These are phyloP conservation scores for Ricordea florida DNA, from an alignment of 92 coral and sea anemone genomes.

Conservation along the genomic window DNA sequence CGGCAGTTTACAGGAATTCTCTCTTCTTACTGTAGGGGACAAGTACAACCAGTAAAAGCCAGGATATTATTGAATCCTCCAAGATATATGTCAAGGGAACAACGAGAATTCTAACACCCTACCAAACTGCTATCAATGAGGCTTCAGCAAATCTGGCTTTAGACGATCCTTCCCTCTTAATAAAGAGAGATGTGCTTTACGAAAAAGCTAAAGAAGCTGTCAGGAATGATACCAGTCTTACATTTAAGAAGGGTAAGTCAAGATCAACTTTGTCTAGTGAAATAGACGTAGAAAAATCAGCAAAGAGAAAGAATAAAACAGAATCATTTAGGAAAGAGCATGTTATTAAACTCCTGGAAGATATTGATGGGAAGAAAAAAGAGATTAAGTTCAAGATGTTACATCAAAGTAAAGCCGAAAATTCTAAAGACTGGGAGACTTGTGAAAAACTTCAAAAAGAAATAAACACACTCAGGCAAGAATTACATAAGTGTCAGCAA, in stretches of 20 bases:
- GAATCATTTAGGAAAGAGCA: neutral
- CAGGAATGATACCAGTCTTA: conserved; percentile 6
- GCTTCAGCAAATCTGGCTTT: conserved; percentile 9
- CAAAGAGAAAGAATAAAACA: neutral
- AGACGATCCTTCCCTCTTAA: conserved; percentile 7
- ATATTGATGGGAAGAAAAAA: too few species aligned
- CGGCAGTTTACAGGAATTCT: neutral
- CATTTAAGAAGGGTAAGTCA: conserved; percentile 54
- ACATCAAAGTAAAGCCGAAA: too few species aligned
- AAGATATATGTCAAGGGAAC: conserved; percentile 16
- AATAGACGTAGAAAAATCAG: neutral
- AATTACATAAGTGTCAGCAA: too few species aligned
- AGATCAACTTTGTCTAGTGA: conserved; percentile 2
- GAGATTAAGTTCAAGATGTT: too few species aligned
- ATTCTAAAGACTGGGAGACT: too few species aligned
- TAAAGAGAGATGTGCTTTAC: conserved; percentile 27
- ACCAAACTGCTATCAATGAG: neutral
- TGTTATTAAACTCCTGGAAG: too few species aligned
- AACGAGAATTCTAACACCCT: conserved; percentile 2
- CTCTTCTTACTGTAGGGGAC: neutral
- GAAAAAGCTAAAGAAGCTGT: conserved; percentile 53
- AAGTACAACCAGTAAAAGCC: neutral
- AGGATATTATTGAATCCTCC: neutral
- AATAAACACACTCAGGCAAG: too few species aligned
- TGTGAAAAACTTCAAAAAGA: too few species aligned